A percentile compares a stretch with the other conserved stretches of the same genome.
Evolutionary conservation across 2,888 invertebrate genomes (phyloP).

Genomic region (Ormia ochracea): DNA sequence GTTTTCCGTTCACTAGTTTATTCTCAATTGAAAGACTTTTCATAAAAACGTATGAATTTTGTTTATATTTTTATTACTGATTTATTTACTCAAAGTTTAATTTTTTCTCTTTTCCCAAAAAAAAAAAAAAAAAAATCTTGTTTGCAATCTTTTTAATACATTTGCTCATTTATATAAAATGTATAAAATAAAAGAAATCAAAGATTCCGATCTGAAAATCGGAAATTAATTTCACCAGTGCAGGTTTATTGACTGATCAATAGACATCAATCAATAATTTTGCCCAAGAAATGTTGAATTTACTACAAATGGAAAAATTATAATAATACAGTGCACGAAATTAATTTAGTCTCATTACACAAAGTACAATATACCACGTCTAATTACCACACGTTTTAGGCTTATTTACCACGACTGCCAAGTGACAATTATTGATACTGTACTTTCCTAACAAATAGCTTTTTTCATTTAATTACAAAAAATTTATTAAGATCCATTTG

Average conservation of each 20-base stretch:
- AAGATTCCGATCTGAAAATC: neutral
- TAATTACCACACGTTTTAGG: no score
- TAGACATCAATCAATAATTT: constrained; percentile 45
- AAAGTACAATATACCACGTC: no score
- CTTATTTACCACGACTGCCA: no score
- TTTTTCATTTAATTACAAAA: no score
- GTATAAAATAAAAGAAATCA: neutral
- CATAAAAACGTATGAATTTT: constrained; percentile 53
- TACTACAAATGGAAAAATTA: neutral
- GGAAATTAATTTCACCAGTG: constrained; percentile 7
- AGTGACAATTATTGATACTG: no score
- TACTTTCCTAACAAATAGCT: no score
- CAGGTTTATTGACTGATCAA: constrained; percentile 18
- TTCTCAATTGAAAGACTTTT: constrained; percentile 58
- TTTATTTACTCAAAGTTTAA: constrained; percentile 44
- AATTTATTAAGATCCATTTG: no score
- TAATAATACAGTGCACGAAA: neutral
- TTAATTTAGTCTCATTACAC: neutral
- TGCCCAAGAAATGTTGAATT: neutral
- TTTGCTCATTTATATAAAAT: constrained; percentile 6
- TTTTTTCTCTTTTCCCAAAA: constrained; percentile 47
- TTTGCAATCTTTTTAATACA: constrained; percentile 1
- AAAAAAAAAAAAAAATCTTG: constrained; percentile 15
- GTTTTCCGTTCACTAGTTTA: constrained; percentile 63
- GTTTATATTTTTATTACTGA: constrained; percentile 53